Percentiles rank a stretch among this genome's conserved stretches.
phyloP scores from a whole-genome alignment of 2,888 invertebrate genomes.

The Monochamus alternatus region DNA sequence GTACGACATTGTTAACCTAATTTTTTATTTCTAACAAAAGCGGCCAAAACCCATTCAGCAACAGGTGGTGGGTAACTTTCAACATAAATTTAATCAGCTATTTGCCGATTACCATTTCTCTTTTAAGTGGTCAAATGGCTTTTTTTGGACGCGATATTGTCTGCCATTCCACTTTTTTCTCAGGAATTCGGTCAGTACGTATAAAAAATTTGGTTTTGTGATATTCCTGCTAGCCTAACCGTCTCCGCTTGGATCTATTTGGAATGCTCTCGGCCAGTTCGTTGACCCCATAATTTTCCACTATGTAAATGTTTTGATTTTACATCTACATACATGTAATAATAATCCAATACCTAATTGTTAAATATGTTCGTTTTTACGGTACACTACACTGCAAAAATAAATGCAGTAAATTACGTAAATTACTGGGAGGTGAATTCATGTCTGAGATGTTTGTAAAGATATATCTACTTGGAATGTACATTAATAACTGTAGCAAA shows the following conservation, averaged over 20 bases:
- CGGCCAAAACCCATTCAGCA: conserved; percentile 10
- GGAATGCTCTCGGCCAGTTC: background rate
- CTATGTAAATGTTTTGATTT: too few relatives aligned
- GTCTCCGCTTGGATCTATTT: background rate
- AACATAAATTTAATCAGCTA: background rate
- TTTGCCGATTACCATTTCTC: conserved; percentile 3
- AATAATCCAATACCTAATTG: too few relatives aligned
- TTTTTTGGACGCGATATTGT: background rate
- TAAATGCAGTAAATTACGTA: too few relatives aligned
- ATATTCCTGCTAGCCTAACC: background rate
- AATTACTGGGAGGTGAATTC: too few relatives aligned
- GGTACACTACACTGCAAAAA: too few relatives aligned
- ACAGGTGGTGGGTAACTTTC: conserved; percentile 8
- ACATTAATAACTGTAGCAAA: too few relatives aligned
- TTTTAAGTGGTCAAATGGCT: background rate
- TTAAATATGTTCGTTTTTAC: too few relatives aligned
- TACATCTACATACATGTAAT: too few relatives aligned
- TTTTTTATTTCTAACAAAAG: conserved; percentile 1
- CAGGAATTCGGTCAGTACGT: background rate
- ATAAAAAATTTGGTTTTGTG: background rate
- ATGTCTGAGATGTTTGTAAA: too few relatives aligned
- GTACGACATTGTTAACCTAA: conserved; percentile 8
- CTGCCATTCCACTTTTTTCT: conserved; percentile 8
- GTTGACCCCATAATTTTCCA: background rate
- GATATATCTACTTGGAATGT: too few relatives aligned